Evolutionary conservation across 1,140 invertebrate species (phyloP).

Genomic region (Dryas iulia): DNA sequence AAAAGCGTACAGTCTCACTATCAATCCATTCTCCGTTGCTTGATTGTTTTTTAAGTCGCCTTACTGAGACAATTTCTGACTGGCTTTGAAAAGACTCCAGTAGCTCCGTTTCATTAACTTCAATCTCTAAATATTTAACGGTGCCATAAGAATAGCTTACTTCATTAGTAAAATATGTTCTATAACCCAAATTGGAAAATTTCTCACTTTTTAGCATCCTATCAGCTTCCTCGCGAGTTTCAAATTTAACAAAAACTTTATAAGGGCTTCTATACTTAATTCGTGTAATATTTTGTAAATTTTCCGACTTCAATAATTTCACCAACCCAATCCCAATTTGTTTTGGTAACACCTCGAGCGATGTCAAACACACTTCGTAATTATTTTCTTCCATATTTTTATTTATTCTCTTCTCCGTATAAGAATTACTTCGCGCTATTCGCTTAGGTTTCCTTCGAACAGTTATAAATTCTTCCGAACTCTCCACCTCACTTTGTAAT

Average conservation of each 20-base stretch:
- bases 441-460: no score
- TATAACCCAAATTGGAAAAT: slow-evolving; percentile 20
- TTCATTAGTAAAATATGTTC: slow-evolving; percentile 21
- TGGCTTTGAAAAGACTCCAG: slow-evolving; percentile 6
- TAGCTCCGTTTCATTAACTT: not conserved
- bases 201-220: slow-evolving; percentile 11
- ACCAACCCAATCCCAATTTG: slow-evolving; percentile 38
- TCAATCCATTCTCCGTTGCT: slow-evolving; percentile 29
- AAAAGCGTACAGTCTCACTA: slow-evolving; percentile 33
- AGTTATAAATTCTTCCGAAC: no score
- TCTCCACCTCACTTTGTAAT: no score
- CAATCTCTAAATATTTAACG: not conserved
- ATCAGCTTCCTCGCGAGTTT: slow-evolving; percentile 21
- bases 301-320: slow-evolving; percentile 30
- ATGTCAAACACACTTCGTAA: not conserved
- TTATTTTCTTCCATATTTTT: no score
- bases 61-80: slow-evolving; percentile 21
- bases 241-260: slow-evolving; percentile 26
- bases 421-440: no score
- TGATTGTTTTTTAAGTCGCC: slow-evolving; percentile 26
- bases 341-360: slow-evolving; percentile 24
- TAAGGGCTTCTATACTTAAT: slow-evolving; percentile 40
- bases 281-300: slow-evolving; percentile 26
- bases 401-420: no score
- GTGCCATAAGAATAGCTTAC: slow-evolving; percentile 25